Conservation (phyloP, 92 coral and sea anemone genomes). For the Blastomussa wellsi region DNA sequence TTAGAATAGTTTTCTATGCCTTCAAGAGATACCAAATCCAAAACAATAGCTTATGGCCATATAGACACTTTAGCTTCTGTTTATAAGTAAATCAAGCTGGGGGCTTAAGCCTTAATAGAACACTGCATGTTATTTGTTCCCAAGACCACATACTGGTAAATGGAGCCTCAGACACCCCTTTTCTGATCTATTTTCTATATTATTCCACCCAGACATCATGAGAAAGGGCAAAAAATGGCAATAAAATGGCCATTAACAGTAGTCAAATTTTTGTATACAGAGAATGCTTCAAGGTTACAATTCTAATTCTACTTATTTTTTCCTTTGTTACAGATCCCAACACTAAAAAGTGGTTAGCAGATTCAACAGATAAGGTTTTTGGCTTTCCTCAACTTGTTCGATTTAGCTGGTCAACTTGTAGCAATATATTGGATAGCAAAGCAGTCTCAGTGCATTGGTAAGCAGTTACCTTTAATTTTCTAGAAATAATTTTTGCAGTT, state of each 20-base stretch:
- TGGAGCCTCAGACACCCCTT: background rate
- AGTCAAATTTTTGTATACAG: too few relatives aligned
- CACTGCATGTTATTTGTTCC: too few relatives aligned
- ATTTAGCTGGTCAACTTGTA: slow-evolving; percentile 96
- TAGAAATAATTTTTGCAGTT: background rate
- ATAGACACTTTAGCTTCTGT: too few relatives aligned
- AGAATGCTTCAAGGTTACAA: background rate
- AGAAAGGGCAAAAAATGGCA: too few relatives aligned
- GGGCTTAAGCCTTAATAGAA: too few relatives aligned
- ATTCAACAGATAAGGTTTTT: slow-evolving; percentile 84
- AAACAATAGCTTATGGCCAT: too few relatives aligned
- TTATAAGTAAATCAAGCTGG: too few relatives aligned
- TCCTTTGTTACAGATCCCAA: slow-evolving; percentile 69
- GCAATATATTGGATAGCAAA: slow-evolving; percentile 81
- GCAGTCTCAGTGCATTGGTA: slow-evolving; percentile 87
- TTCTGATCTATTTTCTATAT: background rate
- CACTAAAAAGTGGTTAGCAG: slow-evolving; percentile 93
- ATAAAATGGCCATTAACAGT: too few relatives aligned
- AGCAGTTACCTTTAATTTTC: slow-evolving; percentile 1
- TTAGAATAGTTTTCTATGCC: too few relatives aligned
- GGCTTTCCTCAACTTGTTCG: slow-evolving; percentile 96
- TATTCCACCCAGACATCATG: too few relatives aligned
- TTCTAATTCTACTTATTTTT: background rate
- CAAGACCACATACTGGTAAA: background rate
- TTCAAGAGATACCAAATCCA: too few relatives aligned